phyloP scores from a whole-genome alignment of 2,113 vertebrate genomes.

The Trematomus loennbergii region DNA sequence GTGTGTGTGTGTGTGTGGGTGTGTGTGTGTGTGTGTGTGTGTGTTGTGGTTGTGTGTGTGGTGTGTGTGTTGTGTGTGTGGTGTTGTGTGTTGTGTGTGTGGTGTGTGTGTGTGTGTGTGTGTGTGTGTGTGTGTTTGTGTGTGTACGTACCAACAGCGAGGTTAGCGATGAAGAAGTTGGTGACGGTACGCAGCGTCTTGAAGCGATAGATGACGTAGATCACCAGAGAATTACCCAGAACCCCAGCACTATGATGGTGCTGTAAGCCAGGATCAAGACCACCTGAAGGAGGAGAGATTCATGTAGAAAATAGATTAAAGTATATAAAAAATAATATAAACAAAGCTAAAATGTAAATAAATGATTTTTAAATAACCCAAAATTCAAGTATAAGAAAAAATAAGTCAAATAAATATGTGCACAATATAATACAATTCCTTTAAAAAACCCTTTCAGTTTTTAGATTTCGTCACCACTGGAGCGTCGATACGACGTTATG shows the following conservation, averaged over 20 bases:
- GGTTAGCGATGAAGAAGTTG: conserved; percentile 96
- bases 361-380: too few species aligned
- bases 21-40: background rate
- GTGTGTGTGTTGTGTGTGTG: conserved; percentile 3
- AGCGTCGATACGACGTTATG: too few species aligned
- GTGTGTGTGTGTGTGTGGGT: conserved; percentile 1
- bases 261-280: conserved; percentile 94
- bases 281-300: conserved; percentile 64
- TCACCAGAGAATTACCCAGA: conserved; percentile 93
- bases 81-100: conserved; percentile 5
- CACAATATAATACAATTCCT: too few species aligned
- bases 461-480: too few species aligned
- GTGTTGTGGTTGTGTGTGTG: conserved; percentile 8
- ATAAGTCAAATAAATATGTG: too few species aligned
- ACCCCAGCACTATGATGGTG: conserved; percentile 94
- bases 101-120: conserved; percentile 1
- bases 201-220: conserved; percentile 94
- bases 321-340: too few species aligned
- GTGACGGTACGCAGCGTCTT: conserved; percentile 94
- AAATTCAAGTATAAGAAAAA: too few species aligned
- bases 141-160: conserved; percentile 83
- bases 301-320: too few species aligned
- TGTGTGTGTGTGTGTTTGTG: background rate
- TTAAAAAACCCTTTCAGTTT: too few species aligned
- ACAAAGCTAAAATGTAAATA: too few species aligned